Evolutionary conservation across 2,888 invertebrate species (phyloP).

Genomic region (Polyommatus icarus): DNA sequence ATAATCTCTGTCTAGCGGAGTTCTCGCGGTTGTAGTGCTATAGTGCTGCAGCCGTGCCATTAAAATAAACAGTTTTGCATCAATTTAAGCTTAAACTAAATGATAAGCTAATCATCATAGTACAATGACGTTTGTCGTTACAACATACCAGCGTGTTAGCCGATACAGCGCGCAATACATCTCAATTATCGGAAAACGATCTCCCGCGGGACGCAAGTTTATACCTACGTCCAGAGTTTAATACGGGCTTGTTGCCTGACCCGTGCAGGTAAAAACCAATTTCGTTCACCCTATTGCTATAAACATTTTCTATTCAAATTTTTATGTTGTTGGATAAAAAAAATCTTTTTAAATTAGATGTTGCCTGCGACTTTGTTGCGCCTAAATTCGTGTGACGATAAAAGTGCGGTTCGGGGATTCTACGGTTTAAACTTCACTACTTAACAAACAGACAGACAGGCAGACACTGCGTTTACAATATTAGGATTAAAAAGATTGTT

Average conservation of each 20-base stretch:
- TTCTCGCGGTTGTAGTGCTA: too few relatives aligned
- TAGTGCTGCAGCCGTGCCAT: too few relatives aligned
- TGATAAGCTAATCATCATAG: neutral
- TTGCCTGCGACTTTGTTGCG: too few relatives aligned
- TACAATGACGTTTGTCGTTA: neutral
- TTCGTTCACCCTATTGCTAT: neutral
- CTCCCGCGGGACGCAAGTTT: neutral
- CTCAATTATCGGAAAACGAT: constrained; percentile 8
- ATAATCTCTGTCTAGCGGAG: too few relatives aligned
- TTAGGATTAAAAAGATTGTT: too few relatives aligned
- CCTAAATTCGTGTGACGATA: too few relatives aligned
- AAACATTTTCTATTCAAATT: constrained; percentile 2
- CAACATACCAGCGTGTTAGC: neutral
- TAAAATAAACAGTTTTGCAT: neutral
- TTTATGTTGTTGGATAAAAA: neutral
- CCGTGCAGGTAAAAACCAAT: constrained; percentile 2
- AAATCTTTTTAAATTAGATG: neutral
- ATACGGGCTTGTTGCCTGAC: neutral
- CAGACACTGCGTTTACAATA: too few relatives aligned
- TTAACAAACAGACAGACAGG: too few relatives aligned
- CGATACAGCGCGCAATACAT: neutral
- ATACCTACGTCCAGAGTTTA: neutral
- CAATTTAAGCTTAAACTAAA: neutral
- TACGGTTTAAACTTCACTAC: too few relatives aligned
- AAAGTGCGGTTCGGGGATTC: too few relatives aligned